A percentile compares a stretch with the other conserved stretches of the same genome.
phyloP scores from a whole-genome alignment of 35 echinoderm and acorn worm species.

The Apostichopus parvimensis region DNA sequence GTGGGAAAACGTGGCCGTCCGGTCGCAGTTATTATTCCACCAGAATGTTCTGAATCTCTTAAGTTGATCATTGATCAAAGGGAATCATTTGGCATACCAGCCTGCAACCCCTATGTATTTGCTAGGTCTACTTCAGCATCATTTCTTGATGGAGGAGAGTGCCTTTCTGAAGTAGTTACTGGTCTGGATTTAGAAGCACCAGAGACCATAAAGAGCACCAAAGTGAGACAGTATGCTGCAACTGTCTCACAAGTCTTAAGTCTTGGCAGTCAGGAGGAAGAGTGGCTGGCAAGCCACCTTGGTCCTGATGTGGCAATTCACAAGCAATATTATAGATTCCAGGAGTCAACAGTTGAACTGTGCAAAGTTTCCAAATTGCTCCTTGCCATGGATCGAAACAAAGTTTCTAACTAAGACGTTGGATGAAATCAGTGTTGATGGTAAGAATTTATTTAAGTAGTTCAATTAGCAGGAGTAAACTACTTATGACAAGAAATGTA shows the following conservation, averaged over 20 bases:
- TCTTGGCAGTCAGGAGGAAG: not conserved
- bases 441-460: not conserved
- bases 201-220: not conserved
- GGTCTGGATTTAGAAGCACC: not conserved
- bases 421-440: constrained; percentile 7
- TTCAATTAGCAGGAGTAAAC: too few species aligned
- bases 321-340: too few species aligned
- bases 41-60: too few species aligned
- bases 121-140: too few species aligned
- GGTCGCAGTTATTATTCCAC: too few species aligned
- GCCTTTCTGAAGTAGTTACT: not conserved
- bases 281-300: constrained; percentile 20
- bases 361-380: too few species aligned
- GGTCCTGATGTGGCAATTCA: not conserved
- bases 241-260: constrained; percentile 8
- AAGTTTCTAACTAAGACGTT: not conserved
- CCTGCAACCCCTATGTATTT: too few species aligned
- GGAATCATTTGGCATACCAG: too few species aligned
- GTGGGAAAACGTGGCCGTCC: constrained; percentile 6
- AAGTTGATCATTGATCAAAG: too few species aligned
- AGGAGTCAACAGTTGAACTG: too few species aligned
- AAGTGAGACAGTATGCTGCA: constrained; percentile 17
- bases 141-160: not conserved
- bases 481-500: too few species aligned
- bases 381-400: not conserved